Base-by-base conservation (phyloP, 1,140 invertebrate genomes). In the Solenopsis fugax region DNA sequence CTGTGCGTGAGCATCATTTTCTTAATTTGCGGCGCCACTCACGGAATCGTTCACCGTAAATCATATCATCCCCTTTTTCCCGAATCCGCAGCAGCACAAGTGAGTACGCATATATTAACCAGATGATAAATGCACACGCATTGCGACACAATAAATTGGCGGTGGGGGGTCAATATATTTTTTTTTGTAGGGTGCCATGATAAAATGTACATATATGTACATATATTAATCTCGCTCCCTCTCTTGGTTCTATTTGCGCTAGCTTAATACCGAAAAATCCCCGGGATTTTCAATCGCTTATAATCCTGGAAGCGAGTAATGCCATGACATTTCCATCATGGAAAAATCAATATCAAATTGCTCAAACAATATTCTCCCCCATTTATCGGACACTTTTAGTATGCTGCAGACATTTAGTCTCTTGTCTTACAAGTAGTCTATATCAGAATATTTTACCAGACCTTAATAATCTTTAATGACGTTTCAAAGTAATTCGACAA, bases 1-100 rank as follows among this genome's bases (percentile, higher is more conserved):
- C 69, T 90, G n/a, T 58, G 73, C 85, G 29, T 71, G 50, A 90
- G 89, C 24, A 80, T 60, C 29, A 5, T 90, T 48, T 62, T 87
- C 34, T 64, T 91, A 75, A 75, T 60, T 65, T 85, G 85, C 58
- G 76, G 87, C n/a, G 84, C 73, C 7, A 65, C 24, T 29, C 90
- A 91, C 13, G 89, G 84, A 29, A 87, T 91, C 87, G 48, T 77
- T 37, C 81, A 85, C 60, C 87, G 84, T 73, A 91, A 87, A 86
- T 88, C 84, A 77, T 78, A 76, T 56, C 69, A 89, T 13, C 41
- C 78, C 21, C 24, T 67, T 58, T 41, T 85, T 24, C 65, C 80
- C 76, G 80, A 80, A 13, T 69, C 50, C n/a, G 60, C 16, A 56
- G 9, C 41, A 56, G 18, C 56, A 13, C 76, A 58, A 62, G 88